A percentile compares a stretch with the other conserved stretches of the same genome.
These are phyloP conservation scores for Pyxicephalus adspersus DNA, from an alignment of 2,113 vertebrate genomes.

Conservation along the genomic window DNA sequence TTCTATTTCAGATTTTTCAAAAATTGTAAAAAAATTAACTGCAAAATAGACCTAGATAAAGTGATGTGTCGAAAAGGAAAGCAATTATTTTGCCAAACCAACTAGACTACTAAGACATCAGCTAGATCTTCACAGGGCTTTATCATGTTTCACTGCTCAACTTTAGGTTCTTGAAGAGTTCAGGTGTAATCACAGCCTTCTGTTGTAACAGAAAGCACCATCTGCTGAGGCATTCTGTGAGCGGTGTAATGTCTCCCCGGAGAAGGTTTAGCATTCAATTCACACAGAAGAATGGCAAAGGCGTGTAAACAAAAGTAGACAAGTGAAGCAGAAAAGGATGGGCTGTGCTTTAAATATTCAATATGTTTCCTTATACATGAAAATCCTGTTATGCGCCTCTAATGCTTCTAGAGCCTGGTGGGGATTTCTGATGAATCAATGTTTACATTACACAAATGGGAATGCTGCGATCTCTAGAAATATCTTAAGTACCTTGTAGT, in stretches of 20 bases:
- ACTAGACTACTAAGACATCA: background rate
- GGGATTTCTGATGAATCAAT: slow-evolving; percentile 69
- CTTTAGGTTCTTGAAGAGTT: slow-evolving; percentile 78
- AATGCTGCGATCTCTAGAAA: slow-evolving; percentile 18
- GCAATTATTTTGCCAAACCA: too few species aligned
- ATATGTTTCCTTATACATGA: slow-evolving; percentile 72
- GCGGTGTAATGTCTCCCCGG: slow-evolving; percentile 78
- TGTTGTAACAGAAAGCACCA: slow-evolving; percentile 79
- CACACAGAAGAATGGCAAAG: slow-evolving; percentile 79
- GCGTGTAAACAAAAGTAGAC: slow-evolving; percentile 83
- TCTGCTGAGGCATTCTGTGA: slow-evolving; percentile 81
- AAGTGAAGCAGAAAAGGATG: slow-evolving; percentile 74
- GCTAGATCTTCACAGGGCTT: slow-evolving; percentile 66
- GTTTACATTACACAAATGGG: slow-evolving; percentile 49
- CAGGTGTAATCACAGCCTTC: slow-evolving; percentile 83
- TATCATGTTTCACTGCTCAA: slow-evolving; percentile 71
- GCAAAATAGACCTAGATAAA: too few species aligned
- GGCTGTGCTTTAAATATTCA: slow-evolving; percentile 73
- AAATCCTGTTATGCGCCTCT: slow-evolving; percentile 63
- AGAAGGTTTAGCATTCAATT: slow-evolving; percentile 83
- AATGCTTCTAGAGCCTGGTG: slow-evolving; percentile 66
- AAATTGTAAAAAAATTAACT: too few species aligned
- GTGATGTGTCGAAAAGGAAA: too few species aligned
- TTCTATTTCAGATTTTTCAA: too few species aligned
- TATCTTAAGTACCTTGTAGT: background rate